A percentile compares a stretch with the other conserved stretches of the same genome.
These are phyloP conservation scores for Synanthedon andrenaeformis DNA, from an alignment of 2,888 invertebrate genomes.

Conservation along the genomic window DNA sequence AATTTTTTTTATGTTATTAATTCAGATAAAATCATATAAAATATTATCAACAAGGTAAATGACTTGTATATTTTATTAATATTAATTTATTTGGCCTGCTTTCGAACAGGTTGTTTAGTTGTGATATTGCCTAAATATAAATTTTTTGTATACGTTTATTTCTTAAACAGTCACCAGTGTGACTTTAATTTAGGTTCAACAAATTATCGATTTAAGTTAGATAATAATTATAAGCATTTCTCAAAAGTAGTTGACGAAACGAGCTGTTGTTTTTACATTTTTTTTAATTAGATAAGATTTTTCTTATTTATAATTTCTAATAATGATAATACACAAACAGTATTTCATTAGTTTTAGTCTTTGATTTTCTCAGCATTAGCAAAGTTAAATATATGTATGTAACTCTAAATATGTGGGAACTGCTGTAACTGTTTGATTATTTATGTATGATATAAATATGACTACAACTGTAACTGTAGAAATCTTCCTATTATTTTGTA, in stretches of 20 bases:
- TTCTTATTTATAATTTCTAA: constrained; percentile 29
- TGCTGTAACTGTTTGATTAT: constrained; percentile 59
- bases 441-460: constrained; percentile 50
- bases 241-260: constrained; percentile 26
- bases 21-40: too few relatives aligned
- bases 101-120: constrained; percentile 52
- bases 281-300: constrained; percentile 11
- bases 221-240: constrained; percentile 17
- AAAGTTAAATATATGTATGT: too few relatives aligned
- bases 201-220: constrained; percentile 21
- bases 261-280: constrained; percentile 2
- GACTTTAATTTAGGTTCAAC: constrained; percentile 60
- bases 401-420: constrained; percentile 38
- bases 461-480: constrained; percentile 63
- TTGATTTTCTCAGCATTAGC: too few relatives aligned
- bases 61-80: too few relatives aligned
- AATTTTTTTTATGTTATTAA: too few relatives aligned
- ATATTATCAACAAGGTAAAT: too few relatives aligned
- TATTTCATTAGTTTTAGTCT: constrained; percentile 46
- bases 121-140: constrained; percentile 64
- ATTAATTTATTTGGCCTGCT: constrained; percentile 51
- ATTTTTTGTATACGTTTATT: constrained; percentile 66
- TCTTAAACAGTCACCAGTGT: constrained; percentile 47
- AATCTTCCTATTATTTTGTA: constrained; percentile 71
- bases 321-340: constrained; percentile 49